Percentiles rank a stretch among this genome's conserved stretches.
phyloP scores from a whole-genome alignment of 2,113 vertebrate genomes.

The Argyrosomus japonicus region DNA sequence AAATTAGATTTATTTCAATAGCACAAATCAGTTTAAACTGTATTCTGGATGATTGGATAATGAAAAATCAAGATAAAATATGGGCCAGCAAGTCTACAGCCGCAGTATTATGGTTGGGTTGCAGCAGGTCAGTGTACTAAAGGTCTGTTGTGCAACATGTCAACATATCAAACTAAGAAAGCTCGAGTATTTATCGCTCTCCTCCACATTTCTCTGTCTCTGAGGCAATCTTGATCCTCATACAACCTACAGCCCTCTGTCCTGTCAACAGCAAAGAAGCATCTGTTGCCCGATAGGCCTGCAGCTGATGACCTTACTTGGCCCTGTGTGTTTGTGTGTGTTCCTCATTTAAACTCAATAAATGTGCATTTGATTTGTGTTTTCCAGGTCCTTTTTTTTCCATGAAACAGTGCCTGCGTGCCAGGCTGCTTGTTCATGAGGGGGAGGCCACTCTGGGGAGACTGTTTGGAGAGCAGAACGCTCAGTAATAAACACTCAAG shows the following conservation, averaged over 20 bases:
- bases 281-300: constrained; percentile 9
- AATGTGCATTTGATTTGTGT: constrained; percentile 7
- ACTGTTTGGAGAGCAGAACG: constrained; percentile 79
- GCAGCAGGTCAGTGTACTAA: neutral
- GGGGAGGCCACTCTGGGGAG: constrained; percentile 38
- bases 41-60: neutral
- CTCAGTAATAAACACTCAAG: constrained; percentile 79
- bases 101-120: neutral
- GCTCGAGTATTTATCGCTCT: neutral
- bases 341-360: constrained; percentile 10
- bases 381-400: neutral
- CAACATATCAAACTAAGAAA: neutral
- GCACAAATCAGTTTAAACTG: neutral
- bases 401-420: constrained; percentile 4
- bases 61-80: neutral
- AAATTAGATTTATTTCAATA: neutral
- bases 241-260: neutral
- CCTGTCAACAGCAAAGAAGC: constrained; percentile 13
- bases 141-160: neutral
- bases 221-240: constrained; percentile 18
- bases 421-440: constrained; percentile 23
- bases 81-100: neutral
- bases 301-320: constrained; percentile 23
- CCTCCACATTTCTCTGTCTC: neutral
- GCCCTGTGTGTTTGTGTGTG: constrained; percentile 3